Evolutionary conservation across 2,113 vertebrate species (phyloP), one percentile per base, ranked within the genome.

Genomic region (Anser cygnoides): DNA sequence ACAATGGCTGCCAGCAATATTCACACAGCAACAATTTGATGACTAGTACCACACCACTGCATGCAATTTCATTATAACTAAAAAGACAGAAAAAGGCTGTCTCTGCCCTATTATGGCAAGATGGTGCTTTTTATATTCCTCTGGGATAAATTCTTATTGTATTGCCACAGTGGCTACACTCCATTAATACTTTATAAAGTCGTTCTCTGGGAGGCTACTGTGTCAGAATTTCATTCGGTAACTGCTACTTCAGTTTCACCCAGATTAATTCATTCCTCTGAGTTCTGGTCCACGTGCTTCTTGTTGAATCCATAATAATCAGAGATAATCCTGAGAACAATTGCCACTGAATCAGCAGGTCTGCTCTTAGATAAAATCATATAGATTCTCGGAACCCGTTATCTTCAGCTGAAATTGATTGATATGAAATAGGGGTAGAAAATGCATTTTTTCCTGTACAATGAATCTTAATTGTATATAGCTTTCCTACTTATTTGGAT

Each of bases 141-240:
- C n/a, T 43, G 68, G 78, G 83, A 87, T 93, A 90, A 93, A 74
- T 76, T 85, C 31, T 29, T 82, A 81, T 78, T 87, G 76, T 94
- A 58, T 77, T 82, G 91, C 35, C 83, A 86, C 91, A 88, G 73
- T 71, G 63, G 90, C 89, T 70, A 95, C 74, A 75, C 81, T 94
- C 78, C 75, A 79, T 95, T 95, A 96, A 95, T 97, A 89, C 85
- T 96, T 96, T 71, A 93, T 95, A 66, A 93, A 97, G 90, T 75
- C 85, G 67, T 97, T 97, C 54, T 91, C 77, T 80, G 41, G 72
- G 90, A 96, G 62, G 71, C 83, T 83, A 58, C 71, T 92, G 75
- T 93, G 84, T 90, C 91, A 93, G 93, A 95, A 91, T 97, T 94
- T 68, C 78, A 35, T 80, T 74, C n/a, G 35, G 37, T 87, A 94